Evolutionary conservation across 2,888 invertebrate genomes (phyloP).

Genomic region (Drosophila tripunctata): DNA sequence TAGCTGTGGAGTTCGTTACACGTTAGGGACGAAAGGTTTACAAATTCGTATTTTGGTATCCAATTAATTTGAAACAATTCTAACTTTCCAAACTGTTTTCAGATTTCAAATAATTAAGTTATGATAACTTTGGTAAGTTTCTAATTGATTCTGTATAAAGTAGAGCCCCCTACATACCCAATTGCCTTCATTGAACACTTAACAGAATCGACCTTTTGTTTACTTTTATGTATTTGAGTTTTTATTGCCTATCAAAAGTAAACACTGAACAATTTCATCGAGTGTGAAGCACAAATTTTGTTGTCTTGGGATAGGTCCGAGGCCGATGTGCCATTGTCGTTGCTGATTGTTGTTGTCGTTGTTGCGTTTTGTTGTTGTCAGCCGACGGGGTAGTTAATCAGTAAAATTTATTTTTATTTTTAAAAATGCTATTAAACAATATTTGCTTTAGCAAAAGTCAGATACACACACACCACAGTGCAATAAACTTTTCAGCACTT

Average conservation of each 20-base stretch:
- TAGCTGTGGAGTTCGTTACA: too few species aligned
- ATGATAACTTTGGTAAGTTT: neutral
- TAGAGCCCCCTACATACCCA: neutral
- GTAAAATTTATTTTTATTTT: conserved; percentile 78
- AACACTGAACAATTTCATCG: conserved; percentile 15
- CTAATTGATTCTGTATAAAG: neutral
- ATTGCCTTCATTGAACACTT: neutral
- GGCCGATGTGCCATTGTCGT: conserved; percentile 42
- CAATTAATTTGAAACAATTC: too few species aligned
- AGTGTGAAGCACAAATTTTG: conserved; percentile 42
- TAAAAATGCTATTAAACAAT: conserved; percentile 79
- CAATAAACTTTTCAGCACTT: conserved; percentile 78
- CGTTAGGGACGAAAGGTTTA: too few species aligned
- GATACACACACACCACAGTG: conserved; percentile 54
- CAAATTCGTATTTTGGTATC: too few species aligned
- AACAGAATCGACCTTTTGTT: neutral
- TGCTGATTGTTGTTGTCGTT: conserved; percentile 22
- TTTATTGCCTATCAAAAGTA: conserved; percentile 34
- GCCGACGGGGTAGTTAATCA: conserved; percentile 61
- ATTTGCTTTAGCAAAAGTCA: conserved; percentile 76
- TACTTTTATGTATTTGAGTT: conserved; percentile 4
- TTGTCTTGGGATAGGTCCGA: conserved; percentile 68
- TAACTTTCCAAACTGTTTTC: too few species aligned
- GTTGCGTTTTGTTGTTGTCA: conserved; percentile 32
- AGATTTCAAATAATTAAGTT: too few species aligned